A percentile compares a stretch with the other conserved stretches of the same genome.
These are phyloP conservation scores for Stratiomys singularior DNA, from an alignment of 2,888 invertebrate species.

Conservation along the genomic window DNA sequence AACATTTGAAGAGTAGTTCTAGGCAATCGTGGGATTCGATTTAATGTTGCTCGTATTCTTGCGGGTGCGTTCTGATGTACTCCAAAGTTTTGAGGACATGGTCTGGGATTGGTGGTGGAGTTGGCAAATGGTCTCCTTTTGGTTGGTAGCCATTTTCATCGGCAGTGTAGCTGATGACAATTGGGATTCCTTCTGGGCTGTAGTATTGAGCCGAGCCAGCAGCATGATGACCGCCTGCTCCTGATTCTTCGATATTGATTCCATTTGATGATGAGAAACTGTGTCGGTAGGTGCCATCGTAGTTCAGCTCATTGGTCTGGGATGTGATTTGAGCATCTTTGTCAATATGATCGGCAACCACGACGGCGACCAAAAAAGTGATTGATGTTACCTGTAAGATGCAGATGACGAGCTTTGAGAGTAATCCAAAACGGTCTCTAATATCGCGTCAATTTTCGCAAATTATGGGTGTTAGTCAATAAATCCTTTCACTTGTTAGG, in stretches of 20 bases:
- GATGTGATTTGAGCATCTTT: constrained; percentile 51
- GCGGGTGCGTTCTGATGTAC: constrained; percentile 49
- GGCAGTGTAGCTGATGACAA: constrained; percentile 48
- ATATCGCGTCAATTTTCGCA: too few species aligned
- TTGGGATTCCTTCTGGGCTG: constrained; percentile 48
- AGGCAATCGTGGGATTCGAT: too few species aligned
- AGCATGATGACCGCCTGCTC: constrained; percentile 54
- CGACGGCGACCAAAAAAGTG: constrained; percentile 27
- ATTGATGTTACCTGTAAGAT: constrained; percentile 40
- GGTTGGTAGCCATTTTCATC: constrained; percentile 51
- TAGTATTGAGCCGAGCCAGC: constrained; percentile 54
- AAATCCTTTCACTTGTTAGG: too few species aligned
- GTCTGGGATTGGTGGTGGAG: constrained; percentile 50
- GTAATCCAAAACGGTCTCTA: too few species aligned
- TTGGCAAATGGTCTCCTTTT: constrained; percentile 50
- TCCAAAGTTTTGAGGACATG: constrained; percentile 48
- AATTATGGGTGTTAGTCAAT: too few species aligned
- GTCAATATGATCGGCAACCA: constrained; percentile 48
- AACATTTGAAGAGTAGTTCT: not conserved
- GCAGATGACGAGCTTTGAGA: not conserved
- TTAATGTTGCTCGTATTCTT: constrained; percentile 40
- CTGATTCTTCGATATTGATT: constrained; percentile 58
- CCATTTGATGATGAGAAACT: constrained; percentile 68
- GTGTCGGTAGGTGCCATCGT: constrained; percentile 62
- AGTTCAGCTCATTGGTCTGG: constrained; percentile 47